Percentiles rank a stretch among this genome's conserved stretches.
Conservation (phyloP, 1,140 invertebrate species). For the Brachionus paranguensis region DNA sequence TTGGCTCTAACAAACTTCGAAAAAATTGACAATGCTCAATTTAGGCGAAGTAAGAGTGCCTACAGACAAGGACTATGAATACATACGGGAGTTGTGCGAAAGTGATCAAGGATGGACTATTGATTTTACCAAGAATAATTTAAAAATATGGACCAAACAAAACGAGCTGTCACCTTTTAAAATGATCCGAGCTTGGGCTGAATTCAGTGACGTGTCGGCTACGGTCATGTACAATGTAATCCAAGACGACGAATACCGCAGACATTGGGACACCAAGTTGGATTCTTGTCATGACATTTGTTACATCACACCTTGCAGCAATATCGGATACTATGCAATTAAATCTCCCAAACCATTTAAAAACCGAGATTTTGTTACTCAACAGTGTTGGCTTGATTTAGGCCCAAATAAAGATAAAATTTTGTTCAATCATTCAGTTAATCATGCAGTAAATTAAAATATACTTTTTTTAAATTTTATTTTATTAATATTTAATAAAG, state of each 20-base stretch:
- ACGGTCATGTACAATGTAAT: slow-evolving; percentile 30
- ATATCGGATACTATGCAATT: slow-evolving; percentile 52
- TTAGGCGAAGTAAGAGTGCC: slow-evolving; percentile 31
- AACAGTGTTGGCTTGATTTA: slow-evolving; percentile 76
- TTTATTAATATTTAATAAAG: slow-evolving; percentile 47
- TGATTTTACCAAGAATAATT: neutral
- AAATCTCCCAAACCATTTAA: slow-evolving; percentile 76
- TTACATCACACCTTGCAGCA: slow-evolving; percentile 35
- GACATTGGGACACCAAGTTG: slow-evolving; percentile 38
- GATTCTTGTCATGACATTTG: slow-evolving; percentile 21
- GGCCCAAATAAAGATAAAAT: slow-evolving; percentile 69
- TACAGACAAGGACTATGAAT: slow-evolving; percentile 12
- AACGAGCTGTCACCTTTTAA: slow-evolving; percentile 29
- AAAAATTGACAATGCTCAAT: neutral
- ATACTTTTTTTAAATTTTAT: neutral
- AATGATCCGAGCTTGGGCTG: neutral
- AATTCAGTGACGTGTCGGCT: slow-evolving; percentile 37
- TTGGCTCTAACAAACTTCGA: neutral
- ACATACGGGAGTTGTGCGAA: neutral
- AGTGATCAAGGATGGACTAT: slow-evolving; percentile 9
- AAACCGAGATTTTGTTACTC: slow-evolving; percentile 81
- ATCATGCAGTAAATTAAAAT: slow-evolving; percentile 62
- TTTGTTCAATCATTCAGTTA: slow-evolving; percentile 82
- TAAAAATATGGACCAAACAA: slow-evolving; percentile 24
- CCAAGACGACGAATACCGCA: slow-evolving; percentile 39